These are phyloP conservation scores for Lucifuga dentata DNA, from an alignment of 2,113 vertebrate species.

Conservation along the genomic window DNA sequence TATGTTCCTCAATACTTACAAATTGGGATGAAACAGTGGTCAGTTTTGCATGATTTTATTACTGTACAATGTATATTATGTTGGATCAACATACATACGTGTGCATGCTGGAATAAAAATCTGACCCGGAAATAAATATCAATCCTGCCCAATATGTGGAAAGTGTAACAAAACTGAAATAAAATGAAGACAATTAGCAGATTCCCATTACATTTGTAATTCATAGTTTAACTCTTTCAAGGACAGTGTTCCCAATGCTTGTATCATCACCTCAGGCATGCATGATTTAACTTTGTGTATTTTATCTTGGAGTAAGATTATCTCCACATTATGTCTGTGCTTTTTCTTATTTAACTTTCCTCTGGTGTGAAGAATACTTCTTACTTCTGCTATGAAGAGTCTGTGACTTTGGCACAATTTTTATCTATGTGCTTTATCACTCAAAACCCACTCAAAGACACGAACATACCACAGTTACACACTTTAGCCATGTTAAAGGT, in stretches of 20 bases:
- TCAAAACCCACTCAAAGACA: too few species aligned
- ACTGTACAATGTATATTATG: too few species aligned
- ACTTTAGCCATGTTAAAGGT: too few species aligned
- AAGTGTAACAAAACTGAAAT: not conserved
- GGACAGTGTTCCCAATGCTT: constrained; percentile 36
- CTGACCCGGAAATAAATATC: not conserved
- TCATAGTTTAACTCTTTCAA: constrained; percentile 59
- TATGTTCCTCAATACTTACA: constrained; percentile 2
- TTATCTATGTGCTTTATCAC: not conserved
- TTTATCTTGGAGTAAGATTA: constrained; percentile 23
- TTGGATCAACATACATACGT: too few species aligned
- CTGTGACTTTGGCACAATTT: constrained; percentile 4
- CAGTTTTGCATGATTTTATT: too few species aligned
- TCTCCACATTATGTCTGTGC: constrained; percentile 30
- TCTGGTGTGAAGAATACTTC: constrained; percentile 12
- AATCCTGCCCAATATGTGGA: not conserved
- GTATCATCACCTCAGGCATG: constrained; percentile 48
- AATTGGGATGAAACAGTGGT: not conserved
- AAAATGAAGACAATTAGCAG: constrained; percentile 36
- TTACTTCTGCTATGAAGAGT: constrained; percentile 5
- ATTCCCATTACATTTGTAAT: constrained; percentile 51
- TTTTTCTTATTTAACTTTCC: constrained; percentile 39
- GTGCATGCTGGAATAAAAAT: not conserved
- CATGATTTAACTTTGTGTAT: constrained; percentile 30
- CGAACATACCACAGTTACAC: too few species aligned